Evolutionary conservation across 1,140 invertebrate genomes (phyloP).

Genomic region (Macrosteles quadrilineatus): DNA sequence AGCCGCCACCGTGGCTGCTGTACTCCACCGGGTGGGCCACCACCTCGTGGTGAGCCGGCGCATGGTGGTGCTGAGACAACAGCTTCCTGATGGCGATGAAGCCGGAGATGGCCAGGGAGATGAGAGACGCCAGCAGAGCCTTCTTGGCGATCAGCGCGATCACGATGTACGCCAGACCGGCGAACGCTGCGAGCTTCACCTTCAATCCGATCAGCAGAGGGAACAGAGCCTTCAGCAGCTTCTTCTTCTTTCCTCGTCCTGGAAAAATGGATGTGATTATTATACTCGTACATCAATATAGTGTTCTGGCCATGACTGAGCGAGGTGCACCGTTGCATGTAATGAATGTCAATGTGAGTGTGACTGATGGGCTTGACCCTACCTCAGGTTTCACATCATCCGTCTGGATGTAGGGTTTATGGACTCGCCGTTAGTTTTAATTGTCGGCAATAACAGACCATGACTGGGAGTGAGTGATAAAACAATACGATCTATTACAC

Average conservation of each 20-base stretch:
- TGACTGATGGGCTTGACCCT: no score
- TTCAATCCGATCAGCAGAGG: conserved; percentile 61
- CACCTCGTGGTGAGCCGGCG: conserved; percentile 36
- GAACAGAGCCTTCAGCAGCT: conserved; percentile 58
- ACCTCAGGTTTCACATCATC: no score
- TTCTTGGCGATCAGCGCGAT: conserved; percentile 66
- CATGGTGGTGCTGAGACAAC: conserved; percentile 47
- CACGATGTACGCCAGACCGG: conserved; percentile 59
- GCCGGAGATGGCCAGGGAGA: conserved; percentile 63
- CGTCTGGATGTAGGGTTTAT: no score
- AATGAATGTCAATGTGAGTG: neutral
- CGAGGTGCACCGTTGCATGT: neutral
- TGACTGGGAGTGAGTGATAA: no score
- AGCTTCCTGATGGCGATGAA: conserved; percentile 59
- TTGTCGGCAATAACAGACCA: no score
- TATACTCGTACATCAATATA: neutral
- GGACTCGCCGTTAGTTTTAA: no score
- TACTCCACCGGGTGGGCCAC: conserved; percentile 35
- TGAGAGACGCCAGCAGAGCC: conserved; percentile 60
- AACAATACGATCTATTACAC: no score
- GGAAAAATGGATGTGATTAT: conserved; percentile 36
- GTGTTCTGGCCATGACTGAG: neutral
- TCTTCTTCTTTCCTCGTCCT: conserved; percentile 63
- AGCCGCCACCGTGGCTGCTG: conserved; percentile 39
- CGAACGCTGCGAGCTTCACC: conserved; percentile 59